Conservation (phyloP, 1,140 invertebrate genomes). For the Pentalonia nigronervosa region DNA sequence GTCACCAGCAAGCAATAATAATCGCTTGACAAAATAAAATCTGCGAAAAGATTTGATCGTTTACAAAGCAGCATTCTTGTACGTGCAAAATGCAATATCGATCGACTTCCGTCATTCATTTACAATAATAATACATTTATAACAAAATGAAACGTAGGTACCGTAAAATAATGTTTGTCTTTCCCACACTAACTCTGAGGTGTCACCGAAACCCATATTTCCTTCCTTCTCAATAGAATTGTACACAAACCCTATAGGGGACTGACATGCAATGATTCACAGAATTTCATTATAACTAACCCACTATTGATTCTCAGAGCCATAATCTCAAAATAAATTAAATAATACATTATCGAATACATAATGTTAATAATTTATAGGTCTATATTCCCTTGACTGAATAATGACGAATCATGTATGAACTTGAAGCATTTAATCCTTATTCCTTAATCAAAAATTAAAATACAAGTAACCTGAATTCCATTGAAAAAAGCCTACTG, state of each 20-base stretch:
- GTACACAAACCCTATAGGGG: not conserved
- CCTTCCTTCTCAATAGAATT: slow-evolving; percentile 9
- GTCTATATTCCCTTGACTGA: not conserved
- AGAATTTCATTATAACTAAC: not conserved
- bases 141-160: not conserved
- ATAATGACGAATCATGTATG: not conserved
- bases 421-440: no score
- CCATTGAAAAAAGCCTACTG: not conserved
- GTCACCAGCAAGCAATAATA: not conserved
- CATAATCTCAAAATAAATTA: not conserved
- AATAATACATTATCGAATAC: not conserved
- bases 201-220: not conserved
- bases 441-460: not conserved
- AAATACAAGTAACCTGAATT: not conserved
- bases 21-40: not conserved
- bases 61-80: not conserved
- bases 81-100: slow-evolving; percentile 26
- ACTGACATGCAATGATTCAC: not conserved
- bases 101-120: not conserved
- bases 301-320: not conserved
- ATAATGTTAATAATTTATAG: not conserved
- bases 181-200: not conserved
- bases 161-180: slow-evolving; percentile 21
- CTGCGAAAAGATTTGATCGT: not conserved
- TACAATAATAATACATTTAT: slow-evolving; percentile 17